These are phyloP conservation scores for Neocrepidodera transversa DNA, from an alignment of 2,888 invertebrate species.

Conservation along the genomic window DNA sequence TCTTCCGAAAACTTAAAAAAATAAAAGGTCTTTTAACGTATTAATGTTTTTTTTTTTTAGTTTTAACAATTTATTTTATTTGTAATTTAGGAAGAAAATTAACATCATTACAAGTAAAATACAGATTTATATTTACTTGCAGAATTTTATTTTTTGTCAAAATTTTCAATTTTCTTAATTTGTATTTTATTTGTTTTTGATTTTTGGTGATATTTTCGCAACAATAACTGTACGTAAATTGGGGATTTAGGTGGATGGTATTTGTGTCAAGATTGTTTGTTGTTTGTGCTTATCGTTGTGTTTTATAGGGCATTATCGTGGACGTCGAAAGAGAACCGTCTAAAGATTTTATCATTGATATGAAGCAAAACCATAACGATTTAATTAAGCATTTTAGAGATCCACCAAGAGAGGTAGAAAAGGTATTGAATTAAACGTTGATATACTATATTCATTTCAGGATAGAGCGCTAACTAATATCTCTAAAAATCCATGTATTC, in stretches of 20 bases:
- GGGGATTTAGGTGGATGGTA: not conserved
- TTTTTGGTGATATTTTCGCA: constrained; percentile 13
- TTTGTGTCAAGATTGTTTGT: not conserved
- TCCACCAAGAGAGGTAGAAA: constrained; percentile 47
- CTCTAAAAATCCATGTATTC: no score
- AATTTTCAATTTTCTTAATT: not conserved
- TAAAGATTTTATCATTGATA: constrained; percentile 58
- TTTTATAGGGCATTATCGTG: constrained; percentile 58
- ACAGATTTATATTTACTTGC: not conserved
- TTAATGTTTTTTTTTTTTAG: no score
- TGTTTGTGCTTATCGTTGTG: constrained; percentile 41
- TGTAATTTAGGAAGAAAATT: no score
- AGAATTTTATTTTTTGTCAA: not conserved
- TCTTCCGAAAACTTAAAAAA: no score
- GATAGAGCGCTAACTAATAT: no score
- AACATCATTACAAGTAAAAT: no score
- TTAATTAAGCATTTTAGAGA: constrained; percentile 51
- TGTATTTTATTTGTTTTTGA: not conserved
- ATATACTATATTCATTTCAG: no score
- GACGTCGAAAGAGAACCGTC: constrained; percentile 52
- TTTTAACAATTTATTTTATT: no score
- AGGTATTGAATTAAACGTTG: constrained; percentile 45
- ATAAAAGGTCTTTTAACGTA: no score
- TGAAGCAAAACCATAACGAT: constrained; percentile 51
- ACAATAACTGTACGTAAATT: constrained; percentile 7